Base-by-base conservation (phyloP, 2,113 vertebrate species). In the Rousettus leschenaultii region DNA sequence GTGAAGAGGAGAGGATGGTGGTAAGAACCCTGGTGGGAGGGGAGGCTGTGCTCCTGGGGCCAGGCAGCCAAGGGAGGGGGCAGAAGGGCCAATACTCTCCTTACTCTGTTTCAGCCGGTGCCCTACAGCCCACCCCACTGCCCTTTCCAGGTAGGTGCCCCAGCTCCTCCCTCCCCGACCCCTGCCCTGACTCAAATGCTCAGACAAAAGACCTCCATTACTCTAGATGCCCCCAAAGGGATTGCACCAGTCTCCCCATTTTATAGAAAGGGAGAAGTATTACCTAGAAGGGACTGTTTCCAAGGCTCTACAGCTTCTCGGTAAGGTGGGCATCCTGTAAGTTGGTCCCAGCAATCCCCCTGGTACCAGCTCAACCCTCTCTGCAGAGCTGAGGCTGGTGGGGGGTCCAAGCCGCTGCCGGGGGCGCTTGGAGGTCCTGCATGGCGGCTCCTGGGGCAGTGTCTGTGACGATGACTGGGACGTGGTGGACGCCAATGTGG, bases 391-490 rank as follows among this genome's bases (percentile, higher is more conserved):
- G 40, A 99, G 98, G n/a, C 98, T 99, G 26, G 96, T 99, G 96
- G 99, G 99, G 0, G 99, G 99, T 48, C 98, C 96, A 0, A 99
- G 95, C 97, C 98, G 95, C 16, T 99, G 99, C 95, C 99, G 99
- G 96, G 99, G 99, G 0, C 99, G 99, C 0, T 98, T 99, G 98
- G 99, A 99, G 98, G 99, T 99, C 97, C 96, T 98, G 77, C 98
- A 99, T 93, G 98, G 99, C 0, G 98, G 97, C 48, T 98, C 98
- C 19, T 99, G 99, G 99, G 99, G 99, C 61, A 99, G 99, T 0
- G 99, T 99, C 74, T 99, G 99, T 0, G 99, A 99, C 0, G 99
- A 99, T 0, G 99, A 99, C 98, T 99, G 99, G 99, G 99, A 99
- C 97, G 99, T 99, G 66, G 98, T 99, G 98, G 99, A 99, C 0